phyloP scores from a whole-genome alignment of 2,113 vertebrate species.

The Lophotis ruficrista region DNA sequence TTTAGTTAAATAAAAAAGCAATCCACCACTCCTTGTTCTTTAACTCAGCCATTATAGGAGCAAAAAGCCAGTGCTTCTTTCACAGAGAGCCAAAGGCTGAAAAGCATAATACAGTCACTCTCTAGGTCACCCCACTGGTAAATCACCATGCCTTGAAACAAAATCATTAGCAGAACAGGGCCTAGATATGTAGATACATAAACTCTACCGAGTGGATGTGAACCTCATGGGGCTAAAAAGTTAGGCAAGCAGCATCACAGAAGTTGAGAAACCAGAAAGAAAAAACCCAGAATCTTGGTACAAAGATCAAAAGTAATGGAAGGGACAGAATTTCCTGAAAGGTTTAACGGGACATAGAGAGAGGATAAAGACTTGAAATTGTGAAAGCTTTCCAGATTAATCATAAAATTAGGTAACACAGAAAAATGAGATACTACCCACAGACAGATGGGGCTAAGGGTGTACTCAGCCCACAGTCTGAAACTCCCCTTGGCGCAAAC shows the following conservation, averaged over 20 bases:
- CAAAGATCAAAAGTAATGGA: not conserved
- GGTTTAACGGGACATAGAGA: not conserved
- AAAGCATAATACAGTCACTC: not conserved
- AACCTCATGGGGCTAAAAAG: not conserved
- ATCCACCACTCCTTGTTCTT: not conserved
- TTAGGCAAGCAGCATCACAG: not conserved
- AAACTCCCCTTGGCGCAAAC: not conserved
- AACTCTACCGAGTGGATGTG: not conserved
- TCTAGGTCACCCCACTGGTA: not conserved
- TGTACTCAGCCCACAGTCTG: not conserved
- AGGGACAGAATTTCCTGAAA: not conserved
- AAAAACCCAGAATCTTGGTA: rapidly evolving
- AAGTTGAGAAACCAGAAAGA: not conserved
- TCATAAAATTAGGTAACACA: not conserved
- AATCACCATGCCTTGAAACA: not conserved
- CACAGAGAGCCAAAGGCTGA: not conserved
- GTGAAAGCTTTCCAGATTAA: not conserved
- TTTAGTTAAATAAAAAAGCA: not conserved
- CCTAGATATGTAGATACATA: not conserved
- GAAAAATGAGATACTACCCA: not conserved
- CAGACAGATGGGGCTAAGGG: not conserved
- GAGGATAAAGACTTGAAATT: not conserved
- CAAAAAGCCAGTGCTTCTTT: not conserved
- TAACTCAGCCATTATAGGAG: not conserved
- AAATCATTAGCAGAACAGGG: not conserved